Evolutionary conservation across 2,113 vertebrate genomes (phyloP).

Genomic region (Anhinga anhinga): DNA sequence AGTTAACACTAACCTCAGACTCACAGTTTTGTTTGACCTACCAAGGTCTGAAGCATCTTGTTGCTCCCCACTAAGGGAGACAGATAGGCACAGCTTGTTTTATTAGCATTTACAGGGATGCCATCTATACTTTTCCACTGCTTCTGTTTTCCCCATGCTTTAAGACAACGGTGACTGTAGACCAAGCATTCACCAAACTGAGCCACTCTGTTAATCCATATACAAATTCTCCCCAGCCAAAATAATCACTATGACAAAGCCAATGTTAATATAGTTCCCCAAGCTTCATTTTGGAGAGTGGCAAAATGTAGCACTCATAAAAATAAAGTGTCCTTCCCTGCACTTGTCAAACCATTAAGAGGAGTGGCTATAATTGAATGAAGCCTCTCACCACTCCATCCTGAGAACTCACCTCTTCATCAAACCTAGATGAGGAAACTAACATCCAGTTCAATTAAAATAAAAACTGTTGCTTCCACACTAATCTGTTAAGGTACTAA

Average conservation of each 20-base stretch:
- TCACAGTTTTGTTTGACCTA: neutral
- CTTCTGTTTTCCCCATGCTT: neutral
- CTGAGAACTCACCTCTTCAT: neutral
- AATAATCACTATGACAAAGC: neutral
- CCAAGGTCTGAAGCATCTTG: neutral
- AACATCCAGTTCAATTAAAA: neutral
- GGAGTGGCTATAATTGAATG: neutral
- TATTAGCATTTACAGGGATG: neutral
- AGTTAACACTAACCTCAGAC: neutral
- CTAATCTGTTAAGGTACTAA: slow-evolving; percentile 3
- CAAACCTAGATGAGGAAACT: neutral
- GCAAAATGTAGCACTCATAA: neutral
- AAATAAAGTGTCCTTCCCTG: neutral
- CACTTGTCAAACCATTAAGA: neutral
- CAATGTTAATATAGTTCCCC: neutral
- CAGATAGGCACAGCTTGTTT: neutral
- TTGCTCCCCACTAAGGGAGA: neutral
- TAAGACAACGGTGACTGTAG: fast-evolving
- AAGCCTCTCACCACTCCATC: neutral
- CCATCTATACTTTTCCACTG: neutral
- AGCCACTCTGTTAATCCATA: neutral
- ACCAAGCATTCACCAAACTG: neutral
- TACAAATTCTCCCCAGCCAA: neutral
- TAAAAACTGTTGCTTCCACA: neutral
- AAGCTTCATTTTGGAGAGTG: neutral